Percentiles rank a stretch among this genome's conserved stretches.
These are phyloP conservation scores for Numenius phaeopus DNA, from an alignment of 2,797 vertebrate genomes.

Conservation along the genomic window DNA sequence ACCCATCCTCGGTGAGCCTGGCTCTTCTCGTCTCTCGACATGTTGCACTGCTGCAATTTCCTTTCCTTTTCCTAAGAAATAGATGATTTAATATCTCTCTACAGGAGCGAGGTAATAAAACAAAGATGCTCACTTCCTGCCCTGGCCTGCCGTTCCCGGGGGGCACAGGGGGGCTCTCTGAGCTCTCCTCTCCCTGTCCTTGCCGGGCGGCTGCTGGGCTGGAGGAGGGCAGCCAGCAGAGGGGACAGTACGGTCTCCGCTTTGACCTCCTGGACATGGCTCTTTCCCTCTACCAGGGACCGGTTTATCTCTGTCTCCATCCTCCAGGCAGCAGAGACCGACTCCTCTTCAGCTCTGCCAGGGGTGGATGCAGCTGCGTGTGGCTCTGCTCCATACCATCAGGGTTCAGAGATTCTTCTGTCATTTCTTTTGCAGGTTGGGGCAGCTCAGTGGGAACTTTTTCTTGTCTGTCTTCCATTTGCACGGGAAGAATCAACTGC, in stretches of 20 bases:
- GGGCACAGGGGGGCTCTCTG: not conserved
- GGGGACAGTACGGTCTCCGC: not conserved
- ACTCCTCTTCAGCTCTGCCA: not conserved
- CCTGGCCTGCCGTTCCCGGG: not conserved
- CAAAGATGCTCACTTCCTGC: not conserved
- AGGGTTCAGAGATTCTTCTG: not conserved
- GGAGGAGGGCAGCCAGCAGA: not conserved
- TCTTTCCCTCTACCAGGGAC: not conserved
- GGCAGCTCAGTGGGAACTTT: not conserved
- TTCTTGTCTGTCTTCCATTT: not conserved
- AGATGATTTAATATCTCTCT: slow-evolving; percentile 2
- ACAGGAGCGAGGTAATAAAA: not conserved
- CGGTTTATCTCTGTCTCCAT: not conserved
- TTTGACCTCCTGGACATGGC: not conserved
- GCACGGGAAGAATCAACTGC: not conserved
- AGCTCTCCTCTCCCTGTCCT: not conserved
- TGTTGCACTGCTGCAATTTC: slow-evolving; percentile 31
- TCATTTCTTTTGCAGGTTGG: not conserved
- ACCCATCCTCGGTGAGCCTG: not conserved
- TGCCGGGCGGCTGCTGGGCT: not conserved
- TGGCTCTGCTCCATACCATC: not conserved
- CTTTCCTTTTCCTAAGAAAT: not conserved
- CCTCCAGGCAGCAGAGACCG: not conserved
- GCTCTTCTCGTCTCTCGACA: not conserved
- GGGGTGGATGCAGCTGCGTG: not conserved